Percentiles rank a stretch among this genome's conserved stretches.
Conservation (phyloP, 2,888 invertebrate species). For the Plagodis pulveraria region DNA sequence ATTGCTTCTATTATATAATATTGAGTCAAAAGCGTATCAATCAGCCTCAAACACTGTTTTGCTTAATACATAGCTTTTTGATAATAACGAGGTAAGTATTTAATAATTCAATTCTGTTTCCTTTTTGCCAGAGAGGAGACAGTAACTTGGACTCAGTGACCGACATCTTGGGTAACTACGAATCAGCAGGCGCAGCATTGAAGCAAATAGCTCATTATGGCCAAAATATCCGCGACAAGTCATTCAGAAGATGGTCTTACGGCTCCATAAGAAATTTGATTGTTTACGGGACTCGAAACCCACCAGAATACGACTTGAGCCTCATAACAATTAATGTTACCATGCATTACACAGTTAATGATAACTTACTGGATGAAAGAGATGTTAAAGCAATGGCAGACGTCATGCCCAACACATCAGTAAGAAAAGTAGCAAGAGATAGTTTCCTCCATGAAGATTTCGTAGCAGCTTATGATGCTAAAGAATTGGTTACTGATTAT, state of each 20-base stretch:
- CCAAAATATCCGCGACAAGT: slow-evolving; percentile 62
- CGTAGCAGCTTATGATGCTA: slow-evolving; percentile 52
- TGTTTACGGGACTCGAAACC: slow-evolving; percentile 48
- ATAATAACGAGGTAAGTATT: too few species aligned
- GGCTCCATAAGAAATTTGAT: slow-evolving; percentile 48
- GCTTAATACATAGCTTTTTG: too few species aligned
- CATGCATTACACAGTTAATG: slow-evolving; percentile 64
- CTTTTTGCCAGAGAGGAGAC: slow-evolving; percentile 12
- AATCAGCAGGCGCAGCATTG: slow-evolving; percentile 52
- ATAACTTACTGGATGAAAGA: slow-evolving; percentile 54
- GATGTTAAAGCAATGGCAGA: slow-evolving; percentile 63
- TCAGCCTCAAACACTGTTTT: too few species aligned
- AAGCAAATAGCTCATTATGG: slow-evolving; percentile 71
- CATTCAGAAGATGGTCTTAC: slow-evolving; percentile 61
- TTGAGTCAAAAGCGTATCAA: too few species aligned
- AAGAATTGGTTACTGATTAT: slow-evolving; percentile 60
- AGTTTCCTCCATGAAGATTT: slow-evolving; percentile 61
- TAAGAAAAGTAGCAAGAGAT: slow-evolving; percentile 56
- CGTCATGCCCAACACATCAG: slow-evolving; percentile 56
- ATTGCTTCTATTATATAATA: too few species aligned
- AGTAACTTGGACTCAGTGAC: slow-evolving; percentile 2
- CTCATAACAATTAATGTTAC: slow-evolving; percentile 54
- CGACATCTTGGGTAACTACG: slow-evolving; percentile 17
- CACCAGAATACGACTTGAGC: slow-evolving; percentile 59
- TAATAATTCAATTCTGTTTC: too few species aligned